phyloP scores from a whole-genome alignment of 2,113 vertebrate species.

The Chaetodon trifascialis region DNA sequence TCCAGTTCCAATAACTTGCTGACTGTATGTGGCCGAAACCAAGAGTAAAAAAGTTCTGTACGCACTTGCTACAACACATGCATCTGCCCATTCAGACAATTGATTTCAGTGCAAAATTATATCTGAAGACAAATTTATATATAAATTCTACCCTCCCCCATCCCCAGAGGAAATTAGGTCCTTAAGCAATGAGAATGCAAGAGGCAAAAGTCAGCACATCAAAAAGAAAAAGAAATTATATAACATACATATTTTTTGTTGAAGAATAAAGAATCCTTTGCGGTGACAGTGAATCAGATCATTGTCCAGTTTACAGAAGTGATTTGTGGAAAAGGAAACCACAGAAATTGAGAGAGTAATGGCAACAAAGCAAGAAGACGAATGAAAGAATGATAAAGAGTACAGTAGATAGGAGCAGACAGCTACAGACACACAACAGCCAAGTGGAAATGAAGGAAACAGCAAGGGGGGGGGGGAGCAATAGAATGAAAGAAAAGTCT shows the following conservation, averaged over 20 bases:
- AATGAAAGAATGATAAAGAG: slow-evolving; percentile 29
- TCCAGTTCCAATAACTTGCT: neutral
- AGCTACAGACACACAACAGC: slow-evolving; percentile 30
- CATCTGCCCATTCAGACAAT: neutral
- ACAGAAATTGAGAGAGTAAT: slow-evolving; percentile 1
- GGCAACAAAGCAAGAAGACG: slow-evolving; percentile 3
- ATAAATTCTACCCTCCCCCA: too few relatives aligned
- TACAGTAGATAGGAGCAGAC: slow-evolving; percentile 31
- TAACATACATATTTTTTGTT: neutral
- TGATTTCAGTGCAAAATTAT: neutral
- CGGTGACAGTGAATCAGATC: neutral
- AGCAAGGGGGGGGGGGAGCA: neutral
- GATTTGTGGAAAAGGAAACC: slow-evolving; percentile 32
- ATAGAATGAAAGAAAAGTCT: slow-evolving; percentile 9
- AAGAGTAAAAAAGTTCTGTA: neutral
- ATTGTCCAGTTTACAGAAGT: neutral
- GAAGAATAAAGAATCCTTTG: neutral
- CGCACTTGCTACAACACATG: neutral
- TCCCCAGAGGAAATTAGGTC: neutral
- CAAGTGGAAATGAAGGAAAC: slow-evolving; percentile 60
- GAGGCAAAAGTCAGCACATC: neutral
- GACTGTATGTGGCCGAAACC: neutral
- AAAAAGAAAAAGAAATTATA: neutral
- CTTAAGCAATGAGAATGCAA: neutral
- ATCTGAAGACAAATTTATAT: neutral